phyloP scores from a whole-genome alignment of 2,113 vertebrate species.

The Phoxinus phoxinus region DNA sequence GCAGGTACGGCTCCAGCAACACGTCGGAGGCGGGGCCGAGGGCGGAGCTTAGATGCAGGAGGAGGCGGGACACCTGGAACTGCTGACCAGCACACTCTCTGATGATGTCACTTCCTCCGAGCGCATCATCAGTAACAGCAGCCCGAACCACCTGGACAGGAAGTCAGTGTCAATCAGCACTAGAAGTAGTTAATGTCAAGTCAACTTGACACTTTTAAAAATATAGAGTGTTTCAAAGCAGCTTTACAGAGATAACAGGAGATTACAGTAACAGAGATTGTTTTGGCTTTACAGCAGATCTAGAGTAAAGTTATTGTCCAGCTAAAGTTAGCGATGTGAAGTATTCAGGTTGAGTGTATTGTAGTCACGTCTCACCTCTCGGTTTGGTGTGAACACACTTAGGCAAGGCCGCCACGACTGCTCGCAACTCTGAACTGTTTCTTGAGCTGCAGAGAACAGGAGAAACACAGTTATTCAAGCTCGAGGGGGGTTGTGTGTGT shows the following conservation, averaged over 20 bases:
- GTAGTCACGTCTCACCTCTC: slow-evolving; percentile 24
- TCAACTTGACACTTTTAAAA: no score
- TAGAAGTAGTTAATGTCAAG: neutral
- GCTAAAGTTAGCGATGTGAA: neutral
- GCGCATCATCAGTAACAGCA: neutral
- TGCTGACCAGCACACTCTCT: slow-evolving; percentile 56
- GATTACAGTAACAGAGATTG: no score
- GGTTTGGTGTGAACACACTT: neutral
- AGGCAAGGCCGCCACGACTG: slow-evolving; percentile 51
- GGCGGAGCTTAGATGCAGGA: slow-evolving; percentile 50
- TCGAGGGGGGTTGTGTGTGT: neutral
- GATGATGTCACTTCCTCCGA: neutral
- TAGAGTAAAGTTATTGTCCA: no score
- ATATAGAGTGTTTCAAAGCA: no score
- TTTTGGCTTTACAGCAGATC: no score
- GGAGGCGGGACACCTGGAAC: slow-evolving; percentile 62
- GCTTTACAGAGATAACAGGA: no score
- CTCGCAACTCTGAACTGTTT: slow-evolving; percentile 20
- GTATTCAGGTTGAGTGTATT: neutral
- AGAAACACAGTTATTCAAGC: neutral
- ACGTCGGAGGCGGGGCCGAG: slow-evolving; percentile 55
- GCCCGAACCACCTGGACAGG: neutral
- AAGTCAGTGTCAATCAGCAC: neutral
- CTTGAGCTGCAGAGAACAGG: slow-evolving; percentile 45
- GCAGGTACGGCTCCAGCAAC: slow-evolving; percentile 60